Conservation (phyloP, 1,140 invertebrate species). For the Hestina assimilis region DNA sequence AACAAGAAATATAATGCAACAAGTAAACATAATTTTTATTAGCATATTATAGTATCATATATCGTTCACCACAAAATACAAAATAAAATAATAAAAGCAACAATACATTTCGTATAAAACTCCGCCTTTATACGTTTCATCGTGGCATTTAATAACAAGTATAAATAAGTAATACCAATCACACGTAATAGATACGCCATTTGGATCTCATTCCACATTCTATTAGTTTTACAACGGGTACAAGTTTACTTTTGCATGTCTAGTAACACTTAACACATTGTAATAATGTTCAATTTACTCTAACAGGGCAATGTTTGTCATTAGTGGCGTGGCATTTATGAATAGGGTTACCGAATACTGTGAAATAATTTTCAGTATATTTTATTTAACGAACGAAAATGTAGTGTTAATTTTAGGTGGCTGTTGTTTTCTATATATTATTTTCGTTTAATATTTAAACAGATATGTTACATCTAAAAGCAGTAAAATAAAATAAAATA, state of each 20-base stretch:
- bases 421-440: no score
- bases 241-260: conserved; percentile 4
- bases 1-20: no score
- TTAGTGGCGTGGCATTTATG: conserved; percentile 29
- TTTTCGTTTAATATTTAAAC: no score
- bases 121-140: conserved; percentile 5
- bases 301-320: neutral
- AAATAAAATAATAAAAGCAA: no score
- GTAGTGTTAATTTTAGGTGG: no score
- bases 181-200: conserved; percentile 25
- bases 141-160: conserved; percentile 13
- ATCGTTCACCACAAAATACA: no score
- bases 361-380: neutral
- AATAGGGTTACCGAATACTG: conserved; percentile 4
- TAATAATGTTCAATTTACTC: conserved; percentile 12
- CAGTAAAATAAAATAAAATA: no score
- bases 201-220: conserved; percentile 37
- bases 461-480: no score
- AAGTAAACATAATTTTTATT: no score
- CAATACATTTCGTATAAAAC: neutral
- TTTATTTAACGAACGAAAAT: no score
- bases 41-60: no score
- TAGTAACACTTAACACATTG: conserved; percentile 9
- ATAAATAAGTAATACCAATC: conserved; percentile 26
- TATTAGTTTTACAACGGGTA: conserved; percentile 37